Conservation (phyloP, 2,888 invertebrate genomes). For the Drosophila flavopinicola region DNA sequence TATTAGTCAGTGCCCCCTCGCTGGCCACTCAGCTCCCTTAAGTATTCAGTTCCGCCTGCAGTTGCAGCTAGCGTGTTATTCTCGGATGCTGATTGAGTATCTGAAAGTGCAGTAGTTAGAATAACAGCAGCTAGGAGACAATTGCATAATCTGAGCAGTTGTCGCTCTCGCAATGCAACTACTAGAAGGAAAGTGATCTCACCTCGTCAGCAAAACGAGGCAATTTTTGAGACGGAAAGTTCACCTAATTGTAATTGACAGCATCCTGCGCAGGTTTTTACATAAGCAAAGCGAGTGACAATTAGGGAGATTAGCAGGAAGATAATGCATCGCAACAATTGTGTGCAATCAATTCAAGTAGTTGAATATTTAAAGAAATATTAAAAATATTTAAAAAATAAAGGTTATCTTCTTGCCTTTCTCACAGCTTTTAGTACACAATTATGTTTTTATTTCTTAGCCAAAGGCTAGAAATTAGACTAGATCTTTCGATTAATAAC, state of each 20-base stretch:
- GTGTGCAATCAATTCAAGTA: background rate
- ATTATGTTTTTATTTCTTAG: no score
- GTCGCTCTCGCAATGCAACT: background rate
- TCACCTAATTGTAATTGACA: conserved; percentile 64
- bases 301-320: conserved; percentile 1
- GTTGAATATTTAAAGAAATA: background rate
- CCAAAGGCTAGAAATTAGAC: no score
- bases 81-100: conserved; percentile 27
- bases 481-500: no score
- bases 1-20: conserved; percentile 48
- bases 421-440: no score
- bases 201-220: conserved; percentile 48
- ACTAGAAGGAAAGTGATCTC: conserved; percentile 49
- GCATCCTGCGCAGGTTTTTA: conserved; percentile 57
- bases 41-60: conserved; percentile 75
- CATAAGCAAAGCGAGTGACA: conserved; percentile 2
- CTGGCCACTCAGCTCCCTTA: conserved; percentile 45
- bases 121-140: conserved; percentile 44
- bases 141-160: conserved; percentile 62
- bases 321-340: background rate
- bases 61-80: conserved; percentile 28
- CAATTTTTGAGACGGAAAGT: conserved; percentile 47
- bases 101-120: conserved; percentile 60
- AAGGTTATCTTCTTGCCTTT: background rate
- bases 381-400: background rate